Evolutionary conservation across 2,113 vertebrate genomes (phyloP), one percentile per base, ranked within the genome.

Genomic region (Ictalurus punctatus): DNA sequence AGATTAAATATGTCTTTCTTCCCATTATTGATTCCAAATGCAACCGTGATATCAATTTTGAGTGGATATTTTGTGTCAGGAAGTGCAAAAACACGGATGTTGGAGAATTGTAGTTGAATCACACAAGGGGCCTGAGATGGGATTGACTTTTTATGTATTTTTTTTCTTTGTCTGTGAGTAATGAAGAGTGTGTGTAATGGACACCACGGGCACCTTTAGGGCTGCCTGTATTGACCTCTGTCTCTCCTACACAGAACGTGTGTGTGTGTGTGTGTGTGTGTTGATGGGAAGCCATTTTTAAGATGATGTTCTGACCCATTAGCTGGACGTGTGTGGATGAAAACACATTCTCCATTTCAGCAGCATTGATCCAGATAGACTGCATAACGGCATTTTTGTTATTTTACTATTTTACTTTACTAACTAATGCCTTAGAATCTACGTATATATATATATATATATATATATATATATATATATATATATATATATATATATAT

Each of bases 281-380:
- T 92, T 95, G 94, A 93, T 94, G 94, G 94, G 94, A 96, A 95
- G 93, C 91, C 84, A 86, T 92, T 93, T 93, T 95, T 92, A 94
- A 93, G 93, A 94, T 92, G 95, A 94, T 91, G 90, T 91, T 91
- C 92, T 91, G 93, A 90, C 88, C 93, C 94, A 93, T 95, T 95
- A 96, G 93, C 92, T 93, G 93, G 92, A 93, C 94, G 92, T 91
- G 83, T 82, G 91, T 88, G 88, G 89, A 81, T 82, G 74, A 89
- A 88, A 89, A 93, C 21, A 88, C 86, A 92, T 89, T 94, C 93
- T 95, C 94, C 92, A 93, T 95, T 95, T 94, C 95, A 94, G 92
- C 89, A 81, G 69, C 94, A 96, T 95, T 93, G 95, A 96, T 96
- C 91, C 85, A 89, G 63, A 83, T 63, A 90, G 91, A 82, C 82